Percentiles rank a stretch among this genome's conserved stretches.
Evolutionary conservation across 2,888 invertebrate genomes (phyloP).

Genomic region (Agapostemon virescens): DNA sequence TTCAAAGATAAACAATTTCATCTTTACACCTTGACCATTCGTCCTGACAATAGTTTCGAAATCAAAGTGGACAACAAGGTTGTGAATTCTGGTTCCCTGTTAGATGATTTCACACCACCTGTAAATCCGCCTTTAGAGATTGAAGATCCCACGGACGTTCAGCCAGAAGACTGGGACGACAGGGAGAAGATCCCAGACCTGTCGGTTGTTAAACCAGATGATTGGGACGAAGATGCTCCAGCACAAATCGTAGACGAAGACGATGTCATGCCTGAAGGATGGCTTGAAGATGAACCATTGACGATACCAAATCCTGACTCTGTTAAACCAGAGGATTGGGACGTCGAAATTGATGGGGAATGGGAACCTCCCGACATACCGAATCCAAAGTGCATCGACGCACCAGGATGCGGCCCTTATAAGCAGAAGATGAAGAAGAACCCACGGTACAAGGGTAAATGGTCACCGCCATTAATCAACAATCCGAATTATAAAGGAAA

Average conservation of each 20-base stretch:
- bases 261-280: conserved; percentile 92
- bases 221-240: conserved; percentile 98
- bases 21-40: conserved; percentile 89
- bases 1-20: conserved; percentile 97
- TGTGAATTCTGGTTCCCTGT: conserved; percentile 91
- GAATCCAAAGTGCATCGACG: conserved; percentile 90
- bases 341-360: conserved; percentile 98
- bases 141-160: conserved; percentile 92
- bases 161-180: conserved; percentile 98
- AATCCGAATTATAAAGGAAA: conserved; percentile 98
- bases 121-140: conserved; percentile 97
- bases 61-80: conserved; percentile 91
- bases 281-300: conserved; percentile 95
- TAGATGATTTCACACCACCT: conserved; percentile 95
- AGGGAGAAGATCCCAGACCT: conserved; percentile 95
- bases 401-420: conserved; percentile 96
- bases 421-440: conserved; percentile 91
- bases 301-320: conserved; percentile 93
- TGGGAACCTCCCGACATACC: conserved; percentile 97
- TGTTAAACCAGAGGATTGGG: conserved; percentile 96
- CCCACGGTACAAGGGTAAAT: conserved; percentile 95
- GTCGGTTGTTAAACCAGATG: conserved; percentile 93
- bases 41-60: conserved; percentile 90
- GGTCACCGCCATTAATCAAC: conserved; percentile 93
- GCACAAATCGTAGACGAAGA: conserved; percentile 92